Percentiles rank a stretch among this genome's conserved stretches.
Conservation (phyloP, 1,140 invertebrate genomes). For the Chrysopa pallens region DNA sequence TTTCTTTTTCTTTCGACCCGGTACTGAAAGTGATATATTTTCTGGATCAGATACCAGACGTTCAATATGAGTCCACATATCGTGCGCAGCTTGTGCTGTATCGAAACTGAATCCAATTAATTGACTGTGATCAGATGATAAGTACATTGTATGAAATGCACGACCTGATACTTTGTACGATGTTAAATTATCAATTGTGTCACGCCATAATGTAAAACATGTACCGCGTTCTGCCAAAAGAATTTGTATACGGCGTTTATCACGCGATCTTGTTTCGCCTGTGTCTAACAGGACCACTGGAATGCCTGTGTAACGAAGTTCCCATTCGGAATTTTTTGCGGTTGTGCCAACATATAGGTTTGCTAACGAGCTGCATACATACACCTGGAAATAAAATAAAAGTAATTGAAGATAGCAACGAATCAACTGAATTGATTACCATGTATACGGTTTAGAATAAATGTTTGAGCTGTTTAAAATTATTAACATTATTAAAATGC, state of each 20-base stretch:
- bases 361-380: conserved; percentile 59
- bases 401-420: too few species aligned
- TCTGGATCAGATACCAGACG: conserved; percentile 56
- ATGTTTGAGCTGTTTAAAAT: too few species aligned
- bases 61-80: conserved; percentile 50
- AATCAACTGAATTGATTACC: too few species aligned
- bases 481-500: too few species aligned
- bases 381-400: conserved; percentile 37
- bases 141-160: conserved; percentile 69
- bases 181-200: conserved; percentile 58
- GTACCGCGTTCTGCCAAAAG: conserved; percentile 66
- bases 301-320: conserved; percentile 60
- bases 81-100: conserved; percentile 47
- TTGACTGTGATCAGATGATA: conserved; percentile 46
- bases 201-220: conserved; percentile 70
- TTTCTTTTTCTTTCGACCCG: conserved; percentile 41
- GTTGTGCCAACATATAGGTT: conserved; percentile 54
- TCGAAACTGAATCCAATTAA: conserved; percentile 58
- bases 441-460: too few species aligned
- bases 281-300: conserved; percentile 63
- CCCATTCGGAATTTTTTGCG: conserved; percentile 42
- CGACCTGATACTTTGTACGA: conserved; percentile 42
- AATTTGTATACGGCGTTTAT: conserved; percentile 53
- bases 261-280: conserved; percentile 49
- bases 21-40: conserved; percentile 56